Base-by-base conservation (phyloP, 2,888 invertebrate genomes). In the Acrobasis consociella region DNA sequence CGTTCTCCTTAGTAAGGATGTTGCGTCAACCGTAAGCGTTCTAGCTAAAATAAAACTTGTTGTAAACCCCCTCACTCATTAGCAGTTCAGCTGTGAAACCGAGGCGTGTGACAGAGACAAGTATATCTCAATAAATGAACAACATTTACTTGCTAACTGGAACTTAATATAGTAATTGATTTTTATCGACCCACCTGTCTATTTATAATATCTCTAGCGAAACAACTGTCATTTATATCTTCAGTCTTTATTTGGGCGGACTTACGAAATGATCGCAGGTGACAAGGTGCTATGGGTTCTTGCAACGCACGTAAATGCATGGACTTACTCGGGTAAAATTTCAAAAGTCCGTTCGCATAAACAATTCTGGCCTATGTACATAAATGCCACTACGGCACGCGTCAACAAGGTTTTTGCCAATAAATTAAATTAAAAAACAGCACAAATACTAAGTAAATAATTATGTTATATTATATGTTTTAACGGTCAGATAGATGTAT, bases 181-280 rank as follows among this genome's bases (percentile, higher is more conserved):
- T n/a, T n/a, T 16, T 39, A 55, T 16, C 39, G 39, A 16, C 39
- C 10, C 13, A 46, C 11, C 11, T 13, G n/a, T 7, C 15, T 5
- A 39, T 16, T 3, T 55, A 39, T 10, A 37, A 38, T 39, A 42
- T 42, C 8, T 22, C 22, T 56, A 56, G 55, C 38, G 13, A 55
- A 46, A 51, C 51, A 31, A 52, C 52, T 52, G 31, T 31, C 17
- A 46, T 39, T 38, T 9, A 38, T 16, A 38, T 17, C 16, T 50
- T 60, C 60, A 60, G 60, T 60, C 60, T 60, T 60, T 17, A 59
- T 60, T 39, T 51, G 60, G 51, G 51, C 52, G 60, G 60, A 60
- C 59, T 46, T 42, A 17, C 42, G 17, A 55, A 38, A 37, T 38
- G 15, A 16, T 50, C 37, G 37, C 58, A 31, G 49, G 49, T 50